Evolutionary conservation across 2,113 vertebrate genomes (phyloP).

Genomic region (Mastomys natalensis): DNA sequence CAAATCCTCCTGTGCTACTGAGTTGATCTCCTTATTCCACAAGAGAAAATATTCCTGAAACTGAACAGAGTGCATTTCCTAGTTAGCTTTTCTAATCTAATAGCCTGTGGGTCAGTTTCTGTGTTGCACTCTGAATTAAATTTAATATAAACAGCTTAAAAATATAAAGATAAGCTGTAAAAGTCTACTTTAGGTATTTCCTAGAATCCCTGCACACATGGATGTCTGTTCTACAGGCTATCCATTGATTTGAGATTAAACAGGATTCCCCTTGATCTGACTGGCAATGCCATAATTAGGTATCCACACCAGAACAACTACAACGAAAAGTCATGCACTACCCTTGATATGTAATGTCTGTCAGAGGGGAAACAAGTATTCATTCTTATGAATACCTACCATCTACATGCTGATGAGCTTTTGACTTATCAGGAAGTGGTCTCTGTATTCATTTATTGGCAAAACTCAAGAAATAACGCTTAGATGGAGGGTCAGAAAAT

Average conservation of each 20-base stretch:
- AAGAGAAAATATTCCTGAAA: constrained; percentile 2
- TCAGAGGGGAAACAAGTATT: background rate
- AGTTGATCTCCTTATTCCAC: constrained; percentile 16
- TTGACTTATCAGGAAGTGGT: background rate
- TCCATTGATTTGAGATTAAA: background rate
- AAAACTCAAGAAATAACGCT: constrained; percentile 31
- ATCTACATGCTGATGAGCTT: background rate
- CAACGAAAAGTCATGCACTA: background rate
- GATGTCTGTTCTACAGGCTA: background rate
- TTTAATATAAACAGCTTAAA: background rate
- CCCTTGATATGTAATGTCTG: background rate
- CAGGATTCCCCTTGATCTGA: background rate
- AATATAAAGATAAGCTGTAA: background rate
- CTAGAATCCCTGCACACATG: background rate
- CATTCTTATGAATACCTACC: background rate
- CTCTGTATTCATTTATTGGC: background rate
- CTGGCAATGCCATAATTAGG: background rate
- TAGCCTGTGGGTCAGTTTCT: background rate
- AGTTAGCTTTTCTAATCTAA: background rate
- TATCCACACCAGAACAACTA: background rate
- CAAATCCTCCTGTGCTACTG: background rate
- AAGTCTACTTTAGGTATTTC: background rate
- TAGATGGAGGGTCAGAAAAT: background rate
- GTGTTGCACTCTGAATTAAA: background rate
- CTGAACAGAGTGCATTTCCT: background rate